Conservation (phyloP, 2,797 vertebrate species). For the Takifugu ocellatus region DNA sequence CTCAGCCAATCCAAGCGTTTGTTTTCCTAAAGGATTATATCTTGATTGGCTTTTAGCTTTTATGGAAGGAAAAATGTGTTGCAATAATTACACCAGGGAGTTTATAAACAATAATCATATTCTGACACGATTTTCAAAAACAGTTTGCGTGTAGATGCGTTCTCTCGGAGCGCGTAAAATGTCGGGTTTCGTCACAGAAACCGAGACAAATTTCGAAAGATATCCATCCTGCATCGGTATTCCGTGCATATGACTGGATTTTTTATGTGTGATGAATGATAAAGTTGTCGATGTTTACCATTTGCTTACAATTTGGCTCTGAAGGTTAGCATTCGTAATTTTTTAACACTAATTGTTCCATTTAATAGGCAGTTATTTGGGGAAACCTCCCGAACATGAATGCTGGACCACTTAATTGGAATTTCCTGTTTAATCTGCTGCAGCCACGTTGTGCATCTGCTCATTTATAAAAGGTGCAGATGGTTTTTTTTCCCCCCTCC, state of each 20-base stretch:
- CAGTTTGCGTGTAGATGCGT: not conserved
- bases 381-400: too few species aligned
- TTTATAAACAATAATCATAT: slow-evolving; percentile 27
- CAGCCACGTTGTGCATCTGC: not conserved
- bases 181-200: not conserved
- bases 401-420: too few species aligned
- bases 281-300: too few species aligned
- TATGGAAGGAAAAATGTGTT: slow-evolving; percentile 52
- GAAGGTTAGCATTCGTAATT: too few species aligned
- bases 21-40: slow-evolving; percentile 74
- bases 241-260: too few species aligned
- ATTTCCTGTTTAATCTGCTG: not conserved
- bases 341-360: too few species aligned
- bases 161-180: not conserved
- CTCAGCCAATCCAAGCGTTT: slow-evolving; percentile 79
- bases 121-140: slow-evolving; percentile 2
- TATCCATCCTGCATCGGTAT: too few species aligned
- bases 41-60: slow-evolving; percentile 70
- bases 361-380: too few species aligned
- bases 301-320: too few species aligned
- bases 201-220: too few species aligned
- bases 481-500: slow-evolving; percentile 24
- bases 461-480: slow-evolving; percentile 19
- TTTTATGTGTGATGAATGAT: too few species aligned
- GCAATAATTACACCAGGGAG: slow-evolving; percentile 46